Evolutionary conservation across 2,113 vertebrate genomes (phyloP), one percentile per base, ranked within the genome.

Genomic region (Syngnathus floridae): DNA sequence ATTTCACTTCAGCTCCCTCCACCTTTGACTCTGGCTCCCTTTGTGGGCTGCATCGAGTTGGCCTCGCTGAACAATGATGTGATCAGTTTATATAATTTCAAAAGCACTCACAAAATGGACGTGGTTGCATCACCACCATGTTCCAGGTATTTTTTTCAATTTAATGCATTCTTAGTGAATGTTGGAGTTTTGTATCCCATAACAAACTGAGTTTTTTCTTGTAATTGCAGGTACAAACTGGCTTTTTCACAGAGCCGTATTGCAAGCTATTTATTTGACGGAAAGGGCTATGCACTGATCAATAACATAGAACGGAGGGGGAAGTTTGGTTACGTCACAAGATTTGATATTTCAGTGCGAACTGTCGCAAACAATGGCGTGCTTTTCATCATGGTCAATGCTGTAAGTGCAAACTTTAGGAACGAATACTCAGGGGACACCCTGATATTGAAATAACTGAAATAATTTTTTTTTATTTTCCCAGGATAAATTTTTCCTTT

Each of bases 1-100:
- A 54, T 69, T 71, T 1, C n/a, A 10, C 43, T 62, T 67, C 54
- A 99, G 96, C 92, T 96, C 11, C 97, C 97, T 31, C 83, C 91
- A n/a, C 93, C 89, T 68, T 87, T 99, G 82, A 91, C 92, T 68
- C 86, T 98, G 0, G 94, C 95, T 61, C 93, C 93, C 36, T 99
- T 98, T 58, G 84, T 93, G 41, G 97, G 97, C 63, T 98, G 96
- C 79, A 90, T 99, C 54, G 97, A 99, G 72, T 68, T 99, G 80
- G 92, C 92, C 9, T 93, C 94, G 1, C 77, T 99, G 55, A 99
- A 99, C 82, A 93, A 93, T 5, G 94, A 96, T 1, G 92, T 98
- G 37, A 91, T 95, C 90, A 99, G 97, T 72, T 88, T 99, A 2
- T 99, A 99, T 87, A 93, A 98, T 77, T 98, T 98, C 81, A 95